Base-by-base conservation (phyloP, 2,113 vertebrate species). In the Phaetusa simplex region DNA sequence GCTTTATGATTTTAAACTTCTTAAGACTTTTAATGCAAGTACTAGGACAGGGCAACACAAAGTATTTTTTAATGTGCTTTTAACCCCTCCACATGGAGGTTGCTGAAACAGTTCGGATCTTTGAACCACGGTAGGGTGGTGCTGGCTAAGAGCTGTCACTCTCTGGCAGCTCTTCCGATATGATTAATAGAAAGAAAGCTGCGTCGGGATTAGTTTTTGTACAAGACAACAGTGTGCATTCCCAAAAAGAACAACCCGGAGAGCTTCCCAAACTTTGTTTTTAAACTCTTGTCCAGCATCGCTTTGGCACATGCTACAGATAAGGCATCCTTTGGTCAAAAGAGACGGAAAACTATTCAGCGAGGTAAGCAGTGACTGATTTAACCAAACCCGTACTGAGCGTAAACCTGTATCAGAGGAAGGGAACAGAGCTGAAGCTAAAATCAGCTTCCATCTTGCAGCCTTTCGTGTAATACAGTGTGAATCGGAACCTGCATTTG, bases 11-110 rank as follows among this genome's bases (percentile, higher is more conserved):
- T 91, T 91, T 73, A 87, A 88, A 95, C 59, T 94, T 86, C 81
- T 89, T 93, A 91, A 94, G 81, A 96, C 55, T 93, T 95, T 70
- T 62, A 95, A 85, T 45, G n/a, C 59, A 86, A 82, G 67, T 77
- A 47, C 26, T 40, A 90, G 70, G 58, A 87, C 53, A 85, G 42
- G 49, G 38, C 58, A 80, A 52, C 49, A 73, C 38, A 83, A 72
- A 86, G 71, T 85, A 74, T 45, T 47, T 71, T 91, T 73, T 80
- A 88, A 66, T 19, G 59, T 86, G 86, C 74, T 95, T 95, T 91
- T 90, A 94, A 96, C 80, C 73, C 93, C 87, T 90, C 87, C 77
- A 65, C 77, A 84, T 87, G 70, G 61, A 95, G 65, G 86, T 67
- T 94, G 70, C 81, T 89, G 78, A 93, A 96, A 89, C 42, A 80